A percentile compares a stretch with the other conserved stretches of the same genome.
Evolutionary conservation across 2,888 invertebrate genomes (phyloP).

Genomic region (Lacanobia oleracea): DNA sequence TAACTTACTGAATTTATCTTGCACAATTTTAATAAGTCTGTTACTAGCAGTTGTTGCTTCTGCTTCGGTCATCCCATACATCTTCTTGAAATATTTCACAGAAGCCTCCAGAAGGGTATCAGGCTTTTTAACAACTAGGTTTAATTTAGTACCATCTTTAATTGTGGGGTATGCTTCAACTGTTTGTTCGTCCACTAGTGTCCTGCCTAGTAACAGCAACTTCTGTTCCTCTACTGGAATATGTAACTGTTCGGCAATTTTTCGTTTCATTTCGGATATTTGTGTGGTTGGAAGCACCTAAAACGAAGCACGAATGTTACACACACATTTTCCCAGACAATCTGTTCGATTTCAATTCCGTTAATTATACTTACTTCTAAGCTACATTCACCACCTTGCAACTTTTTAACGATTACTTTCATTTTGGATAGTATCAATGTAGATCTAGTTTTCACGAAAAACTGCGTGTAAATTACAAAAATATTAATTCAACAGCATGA

Average conservation of each 20-base stretch:
- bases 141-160: constrained; percentile 94
- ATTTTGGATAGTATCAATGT: constrained; percentile 81
- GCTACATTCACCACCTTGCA: constrained; percentile 93
- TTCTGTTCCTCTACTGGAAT: constrained; percentile 93
- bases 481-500: constrained; percentile 64
- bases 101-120: constrained; percentile 91
- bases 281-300: constrained; percentile 90
- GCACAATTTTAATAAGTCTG: constrained; percentile 89
- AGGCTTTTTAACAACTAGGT: constrained; percentile 93
- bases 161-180: constrained; percentile 93
- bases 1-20: constrained; percentile 88
- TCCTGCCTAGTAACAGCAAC: constrained; percentile 93
- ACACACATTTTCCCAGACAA: background rate
- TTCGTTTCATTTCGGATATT: constrained; percentile 93
- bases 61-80: constrained; percentile 89
- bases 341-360: constrained; percentile 1
- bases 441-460: constrained; percentile 51
- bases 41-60: constrained; percentile 92
- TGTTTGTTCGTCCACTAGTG: constrained; percentile 93
- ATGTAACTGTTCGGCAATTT: constrained; percentile 91
- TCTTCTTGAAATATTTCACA: constrained; percentile 91
- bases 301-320: constrained; percentile 58
- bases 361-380: constrained; percentile 89
- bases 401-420: constrained; percentile 93
- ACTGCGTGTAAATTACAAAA: constrained; percentile 59